These are phyloP conservation scores for Epinotia bilunana DNA, from an alignment of 2,888 invertebrate genomes.

Conservation along the genomic window DNA sequence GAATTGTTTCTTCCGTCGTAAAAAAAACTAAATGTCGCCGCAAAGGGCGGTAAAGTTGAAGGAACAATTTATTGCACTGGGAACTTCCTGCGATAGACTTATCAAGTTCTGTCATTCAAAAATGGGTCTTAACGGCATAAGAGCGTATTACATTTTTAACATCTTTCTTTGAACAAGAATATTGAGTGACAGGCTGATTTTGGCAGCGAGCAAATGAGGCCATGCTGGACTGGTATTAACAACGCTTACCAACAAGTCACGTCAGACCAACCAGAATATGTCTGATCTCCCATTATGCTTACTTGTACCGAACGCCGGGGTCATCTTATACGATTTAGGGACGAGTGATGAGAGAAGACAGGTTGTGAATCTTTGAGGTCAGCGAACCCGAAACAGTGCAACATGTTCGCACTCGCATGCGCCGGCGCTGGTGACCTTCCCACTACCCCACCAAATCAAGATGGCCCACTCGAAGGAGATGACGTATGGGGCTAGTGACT, in stretches of 20 bases:
- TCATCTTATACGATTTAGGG: not conserved
- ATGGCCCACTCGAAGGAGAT: conserved; percentile 47
- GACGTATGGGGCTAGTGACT: conserved; percentile 47
- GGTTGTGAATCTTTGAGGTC: conserved; percentile 56
- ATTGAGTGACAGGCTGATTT: conserved; percentile 50
- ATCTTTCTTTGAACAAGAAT: conserved; percentile 36
- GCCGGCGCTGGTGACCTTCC: conserved; percentile 56
- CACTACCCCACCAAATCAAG: conserved; percentile 50
- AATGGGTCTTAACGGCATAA: not conserved
- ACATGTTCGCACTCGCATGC: conserved; percentile 62
- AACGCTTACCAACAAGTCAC: not conserved
- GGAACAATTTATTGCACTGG: conserved; percentile 30
- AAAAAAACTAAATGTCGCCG: conserved; percentile 33
- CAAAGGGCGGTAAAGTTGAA: conserved; percentile 37
- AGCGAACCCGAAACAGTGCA: conserved; percentile 61
- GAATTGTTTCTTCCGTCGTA: conserved; percentile 37
- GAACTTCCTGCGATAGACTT: conserved; percentile 33
- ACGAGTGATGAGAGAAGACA: not conserved
- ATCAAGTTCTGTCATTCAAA: not conserved
- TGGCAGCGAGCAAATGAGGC: conserved; percentile 58
- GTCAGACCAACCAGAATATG: not conserved
- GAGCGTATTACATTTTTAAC: not conserved
- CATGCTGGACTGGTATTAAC: conserved; percentile 44
- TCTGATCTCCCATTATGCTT: not conserved
- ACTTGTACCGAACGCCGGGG: not conserved